phyloP scores from a whole-genome alignment of 2,888 invertebrate species.

The Caenorhabditis afra region DNA sequence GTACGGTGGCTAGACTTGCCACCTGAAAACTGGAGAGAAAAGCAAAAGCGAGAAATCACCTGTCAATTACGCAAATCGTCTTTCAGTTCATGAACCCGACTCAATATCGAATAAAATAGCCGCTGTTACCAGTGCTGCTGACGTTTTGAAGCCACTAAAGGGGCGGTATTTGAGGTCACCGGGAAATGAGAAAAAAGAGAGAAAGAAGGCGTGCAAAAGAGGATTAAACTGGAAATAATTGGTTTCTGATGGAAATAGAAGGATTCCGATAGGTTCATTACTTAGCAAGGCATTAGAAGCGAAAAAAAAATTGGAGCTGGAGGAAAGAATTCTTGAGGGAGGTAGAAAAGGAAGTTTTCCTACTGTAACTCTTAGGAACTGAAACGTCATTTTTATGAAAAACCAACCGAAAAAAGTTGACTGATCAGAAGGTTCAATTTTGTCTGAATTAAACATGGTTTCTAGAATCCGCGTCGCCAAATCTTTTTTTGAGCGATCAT shows the following conservation, averaged over 20 bases:
- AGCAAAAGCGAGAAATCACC: too few species aligned
- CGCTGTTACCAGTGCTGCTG: too few species aligned
- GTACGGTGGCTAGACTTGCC: too few species aligned
- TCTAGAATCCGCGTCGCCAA: background rate
- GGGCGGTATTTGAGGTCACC: slow-evolving; percentile 40
- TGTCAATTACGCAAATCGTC: too few species aligned
- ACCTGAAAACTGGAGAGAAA: too few species aligned
- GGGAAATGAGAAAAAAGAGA: slow-evolving; percentile 24
- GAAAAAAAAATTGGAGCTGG: background rate
- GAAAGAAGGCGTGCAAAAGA: slow-evolving; percentile 5
- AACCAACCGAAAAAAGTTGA: background rate
- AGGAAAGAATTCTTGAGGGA: slow-evolving; percentile 12
- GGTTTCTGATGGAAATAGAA: slow-evolving; percentile 48
- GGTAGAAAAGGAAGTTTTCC: background rate
- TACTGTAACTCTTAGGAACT: too few species aligned
- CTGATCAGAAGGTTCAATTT: background rate
- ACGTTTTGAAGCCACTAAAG: background rate
- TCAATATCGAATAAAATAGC: too few species aligned
- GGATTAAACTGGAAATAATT: slow-evolving; percentile 48
- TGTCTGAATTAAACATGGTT: slow-evolving; percentile 25
- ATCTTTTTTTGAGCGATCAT: slow-evolving; percentile 21
- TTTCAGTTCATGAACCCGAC: too few species aligned
- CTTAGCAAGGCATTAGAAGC: slow-evolving; percentile 5
- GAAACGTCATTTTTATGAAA: background rate
- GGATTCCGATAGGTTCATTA: slow-evolving; percentile 38